These are phyloP conservation scores for Phyto melanocephala DNA, from an alignment of 2,888 invertebrate species.

Conservation along the genomic window DNA sequence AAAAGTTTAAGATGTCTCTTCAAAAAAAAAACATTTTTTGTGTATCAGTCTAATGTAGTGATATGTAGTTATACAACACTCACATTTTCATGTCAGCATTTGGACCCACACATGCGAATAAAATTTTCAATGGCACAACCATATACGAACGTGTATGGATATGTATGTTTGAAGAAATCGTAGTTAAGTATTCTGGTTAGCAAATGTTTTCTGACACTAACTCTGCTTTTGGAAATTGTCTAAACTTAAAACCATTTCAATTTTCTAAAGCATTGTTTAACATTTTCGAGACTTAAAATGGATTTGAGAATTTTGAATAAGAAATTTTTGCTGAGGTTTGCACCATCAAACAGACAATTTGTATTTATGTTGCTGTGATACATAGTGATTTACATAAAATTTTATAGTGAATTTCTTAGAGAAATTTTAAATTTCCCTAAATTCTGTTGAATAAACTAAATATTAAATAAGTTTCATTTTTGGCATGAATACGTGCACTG, in stretches of 20 bases:
- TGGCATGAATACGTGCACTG: background rate
- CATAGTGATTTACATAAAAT: background rate
- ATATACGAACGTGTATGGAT: too few relatives aligned
- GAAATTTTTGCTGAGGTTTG: background rate
- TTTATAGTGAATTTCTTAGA: background rate
- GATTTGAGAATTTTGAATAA: background rate
- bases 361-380: background rate
- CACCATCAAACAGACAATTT: slow-evolving; percentile 22
- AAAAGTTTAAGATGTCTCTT: too few relatives aligned
- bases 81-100: background rate
- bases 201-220: background rate
- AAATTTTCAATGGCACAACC: too few relatives aligned
- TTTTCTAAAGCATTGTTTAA: background rate
- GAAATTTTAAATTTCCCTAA: background rate
- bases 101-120: background rate
- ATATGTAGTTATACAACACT: background rate
- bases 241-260: background rate
- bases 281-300: background rate
- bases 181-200: background rate
- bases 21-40: too few relatives aligned
- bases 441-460: background rate
- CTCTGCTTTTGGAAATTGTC: background rate
- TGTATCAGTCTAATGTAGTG: background rate
- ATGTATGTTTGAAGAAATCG: too few relatives aligned
- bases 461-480: background rate